Percentiles rank a stretch among this genome's conserved stretches.
Conservation (phyloP, 2,888 invertebrate species). For the Asteroscopus sphinx region DNA sequence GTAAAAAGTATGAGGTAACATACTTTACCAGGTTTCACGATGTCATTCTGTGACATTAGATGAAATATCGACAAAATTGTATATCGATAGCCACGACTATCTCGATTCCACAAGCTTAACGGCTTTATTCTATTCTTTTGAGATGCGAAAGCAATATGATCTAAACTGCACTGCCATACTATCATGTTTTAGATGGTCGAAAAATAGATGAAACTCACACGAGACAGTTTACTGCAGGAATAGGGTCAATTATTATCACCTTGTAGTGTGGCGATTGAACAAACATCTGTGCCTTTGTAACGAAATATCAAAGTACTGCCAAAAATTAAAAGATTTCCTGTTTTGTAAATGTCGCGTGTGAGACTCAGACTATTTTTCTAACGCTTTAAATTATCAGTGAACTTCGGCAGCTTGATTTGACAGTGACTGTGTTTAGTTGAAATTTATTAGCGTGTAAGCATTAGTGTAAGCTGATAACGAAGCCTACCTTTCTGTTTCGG, state of each 20-base stretch:
- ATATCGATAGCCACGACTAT: constrained; percentile 21
- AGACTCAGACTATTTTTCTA: constrained; percentile 20
- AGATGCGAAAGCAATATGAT: constrained; percentile 30
- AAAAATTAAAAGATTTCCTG: constrained; percentile 8
- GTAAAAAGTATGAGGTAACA: constrained; percentile 37
- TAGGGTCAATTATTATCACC: constrained; percentile 40
- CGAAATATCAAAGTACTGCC: not conserved
- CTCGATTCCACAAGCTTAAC: constrained; percentile 34
- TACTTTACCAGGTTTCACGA: constrained; percentile 28
- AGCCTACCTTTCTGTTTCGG: constrained; percentile 70
- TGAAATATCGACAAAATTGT: constrained; percentile 31
- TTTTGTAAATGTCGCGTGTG: not conserved
- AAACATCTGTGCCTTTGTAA: constrained; percentile 28
- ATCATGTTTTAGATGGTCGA: constrained; percentile 21
- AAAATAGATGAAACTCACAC: constrained; percentile 14
- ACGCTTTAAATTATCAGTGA: constrained; percentile 36
- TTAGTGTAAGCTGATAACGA: constrained; percentile 74
- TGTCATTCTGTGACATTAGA: constrained; percentile 31
- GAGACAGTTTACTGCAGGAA: constrained; percentile 1
- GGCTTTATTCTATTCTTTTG: constrained; percentile 23
- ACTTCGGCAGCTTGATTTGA: constrained; percentile 46
- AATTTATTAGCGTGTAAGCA: constrained; percentile 80
- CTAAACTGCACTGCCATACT: constrained; percentile 46
- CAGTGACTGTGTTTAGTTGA: constrained; percentile 76
- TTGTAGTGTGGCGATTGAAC: not conserved